These are phyloP conservation scores for Caenorhabditis sp. DNA, from an alignment of 2,888 invertebrate genomes.

Conservation along the genomic window DNA sequence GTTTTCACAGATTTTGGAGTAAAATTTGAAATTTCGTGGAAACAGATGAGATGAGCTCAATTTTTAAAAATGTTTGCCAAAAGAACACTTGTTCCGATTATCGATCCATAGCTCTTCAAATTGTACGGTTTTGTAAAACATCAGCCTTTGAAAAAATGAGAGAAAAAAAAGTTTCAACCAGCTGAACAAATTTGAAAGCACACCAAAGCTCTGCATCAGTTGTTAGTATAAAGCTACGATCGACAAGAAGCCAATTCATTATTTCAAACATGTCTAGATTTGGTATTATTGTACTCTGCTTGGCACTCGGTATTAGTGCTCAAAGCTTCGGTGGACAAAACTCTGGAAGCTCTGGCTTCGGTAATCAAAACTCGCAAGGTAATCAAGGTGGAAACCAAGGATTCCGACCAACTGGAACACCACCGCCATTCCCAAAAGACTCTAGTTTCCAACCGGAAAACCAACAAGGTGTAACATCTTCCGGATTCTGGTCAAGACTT, in stretches of 20 bases:
- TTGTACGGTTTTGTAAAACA: background rate
- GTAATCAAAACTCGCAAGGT: background rate
- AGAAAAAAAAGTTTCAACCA: background rate
- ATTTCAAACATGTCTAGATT: background rate
- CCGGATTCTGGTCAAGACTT: background rate
- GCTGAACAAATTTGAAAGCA: background rate
- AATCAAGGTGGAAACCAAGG: background rate
- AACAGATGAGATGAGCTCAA: too few species aligned
- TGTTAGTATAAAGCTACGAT: background rate
- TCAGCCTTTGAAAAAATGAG: background rate
- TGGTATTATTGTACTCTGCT: background rate
- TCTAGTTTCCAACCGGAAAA: background rate
- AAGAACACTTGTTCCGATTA: background rate
- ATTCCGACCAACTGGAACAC: background rate
- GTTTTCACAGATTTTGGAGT: too few species aligned
- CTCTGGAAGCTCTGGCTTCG: background rate
- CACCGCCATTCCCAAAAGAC: background rate
- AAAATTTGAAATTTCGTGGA: too few species aligned
- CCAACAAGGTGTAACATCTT: background rate
- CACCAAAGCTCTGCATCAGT: background rate
- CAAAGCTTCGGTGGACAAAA: background rate
- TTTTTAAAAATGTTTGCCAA: too few species aligned
- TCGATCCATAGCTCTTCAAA: background rate
- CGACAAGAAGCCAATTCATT: background rate
- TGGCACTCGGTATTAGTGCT: background rate